phyloP scores from a whole-genome alignment of 2,113 vertebrate species.

The Nasalis larvatus region DNA sequence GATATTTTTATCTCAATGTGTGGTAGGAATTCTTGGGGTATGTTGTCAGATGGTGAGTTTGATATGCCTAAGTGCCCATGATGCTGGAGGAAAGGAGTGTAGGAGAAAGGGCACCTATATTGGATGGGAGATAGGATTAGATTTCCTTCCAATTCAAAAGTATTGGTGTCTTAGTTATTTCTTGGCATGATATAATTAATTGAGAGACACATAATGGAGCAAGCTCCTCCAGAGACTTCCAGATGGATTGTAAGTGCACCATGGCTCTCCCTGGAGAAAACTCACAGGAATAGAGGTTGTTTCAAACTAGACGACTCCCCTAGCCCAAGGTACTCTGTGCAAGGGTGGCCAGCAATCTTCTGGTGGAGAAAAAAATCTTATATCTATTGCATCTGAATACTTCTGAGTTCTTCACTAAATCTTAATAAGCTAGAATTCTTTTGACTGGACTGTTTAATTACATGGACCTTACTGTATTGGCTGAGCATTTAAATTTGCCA shows the following conservation, averaged over 20 bases:
- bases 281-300: background rate
- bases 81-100: background rate
- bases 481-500: constrained; percentile 16
- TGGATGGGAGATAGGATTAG: background rate
- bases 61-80: background rate
- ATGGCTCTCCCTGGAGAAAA: background rate
- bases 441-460: background rate
- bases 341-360: background rate
- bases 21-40: background rate
- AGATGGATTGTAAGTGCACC: background rate
- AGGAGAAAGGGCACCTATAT: background rate
- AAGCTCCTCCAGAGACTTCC: background rate
- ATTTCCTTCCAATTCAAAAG: background rate
- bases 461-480: background rate
- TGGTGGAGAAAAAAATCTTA: background rate
- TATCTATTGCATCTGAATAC: background rate
- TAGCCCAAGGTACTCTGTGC: background rate
- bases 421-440: background rate
- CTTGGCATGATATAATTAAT: background rate
- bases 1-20: background rate
- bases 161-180: background rate
- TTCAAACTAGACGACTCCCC: background rate
- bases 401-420: background rate
- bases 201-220: background rate
- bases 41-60: background rate